These are phyloP conservation scores for Drosophila nigromelanica DNA, from an alignment of 1,140 invertebrate genomes.

Conservation along the genomic window DNA sequence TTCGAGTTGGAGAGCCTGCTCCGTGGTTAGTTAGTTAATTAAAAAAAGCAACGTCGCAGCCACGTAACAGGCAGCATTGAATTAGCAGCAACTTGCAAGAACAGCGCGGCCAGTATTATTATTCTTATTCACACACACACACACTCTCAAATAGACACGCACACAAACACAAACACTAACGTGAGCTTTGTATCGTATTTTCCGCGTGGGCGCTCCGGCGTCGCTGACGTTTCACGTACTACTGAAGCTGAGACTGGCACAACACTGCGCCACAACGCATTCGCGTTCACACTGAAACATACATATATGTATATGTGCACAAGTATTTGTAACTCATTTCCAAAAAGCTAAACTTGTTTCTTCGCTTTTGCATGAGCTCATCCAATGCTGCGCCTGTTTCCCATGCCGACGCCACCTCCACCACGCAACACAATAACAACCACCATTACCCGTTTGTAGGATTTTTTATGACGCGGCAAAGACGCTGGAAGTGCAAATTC, in stretches of 20 bases:
- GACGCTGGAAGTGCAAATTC: conserved; percentile 64
- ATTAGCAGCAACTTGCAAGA: conserved; percentile 57
- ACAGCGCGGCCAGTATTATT: conserved; percentile 29
- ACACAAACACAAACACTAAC: conserved; percentile 23
- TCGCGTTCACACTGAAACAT: conserved; percentile 6
- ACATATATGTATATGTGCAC: background rate
- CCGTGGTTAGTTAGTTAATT: conserved; percentile 19
- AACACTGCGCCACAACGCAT: conserved; percentile 48
- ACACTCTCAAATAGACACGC: conserved; percentile 3
- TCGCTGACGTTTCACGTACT: conserved; percentile 57
- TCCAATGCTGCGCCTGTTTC: conserved; percentile 46
- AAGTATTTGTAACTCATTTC: conserved; percentile 43
- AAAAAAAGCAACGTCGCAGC: conserved; percentile 29
- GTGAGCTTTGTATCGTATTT: conserved; percentile 35
- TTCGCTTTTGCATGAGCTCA: conserved; percentile 73
- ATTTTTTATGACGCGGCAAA: conserved; percentile 52
- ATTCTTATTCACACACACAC: conserved; percentile 31
- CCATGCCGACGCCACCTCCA: conserved; percentile 30
- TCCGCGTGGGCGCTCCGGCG: conserved; percentile 46
- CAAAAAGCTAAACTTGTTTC: conserved; percentile 80
- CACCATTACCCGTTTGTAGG: conserved; percentile 21
- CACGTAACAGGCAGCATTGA: conserved; percentile 27
- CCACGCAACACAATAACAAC: conserved; percentile 13
- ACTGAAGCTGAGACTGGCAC: conserved; percentile 47
- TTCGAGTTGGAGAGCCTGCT: conserved; percentile 16